These are phyloP conservation scores for Mesorhabditis spiculigera DNA, from an alignment of 2,888 invertebrate genomes.

Conservation along the genomic window DNA sequence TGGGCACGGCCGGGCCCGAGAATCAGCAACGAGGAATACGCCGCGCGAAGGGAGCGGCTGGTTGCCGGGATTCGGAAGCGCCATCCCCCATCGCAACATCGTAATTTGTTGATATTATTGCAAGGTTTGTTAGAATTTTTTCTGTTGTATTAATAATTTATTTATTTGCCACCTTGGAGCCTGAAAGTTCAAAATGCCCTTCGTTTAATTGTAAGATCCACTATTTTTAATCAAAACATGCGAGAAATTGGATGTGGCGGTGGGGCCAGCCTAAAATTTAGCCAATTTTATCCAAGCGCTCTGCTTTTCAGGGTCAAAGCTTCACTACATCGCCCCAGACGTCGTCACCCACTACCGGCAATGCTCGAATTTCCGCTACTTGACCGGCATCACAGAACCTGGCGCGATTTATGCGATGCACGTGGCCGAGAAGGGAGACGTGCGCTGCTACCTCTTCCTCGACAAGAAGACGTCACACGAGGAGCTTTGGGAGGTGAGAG, in stretches of 20 bases:
- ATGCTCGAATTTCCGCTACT: constrained; percentile 32
- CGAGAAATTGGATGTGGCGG: too few species aligned
- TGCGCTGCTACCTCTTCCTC: constrained; percentile 33
- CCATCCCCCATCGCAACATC: not conserved
- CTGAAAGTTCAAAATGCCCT: too few species aligned
- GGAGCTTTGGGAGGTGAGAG: constrained; percentile 43
- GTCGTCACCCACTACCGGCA: constrained; percentile 50
- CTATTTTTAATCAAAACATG: too few species aligned
- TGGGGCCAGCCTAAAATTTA: too few species aligned
- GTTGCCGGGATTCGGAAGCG: not conserved
- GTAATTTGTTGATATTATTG: not conserved
- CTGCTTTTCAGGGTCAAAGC: too few species aligned
- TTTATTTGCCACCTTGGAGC: too few species aligned
- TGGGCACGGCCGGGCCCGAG: constrained; percentile 14
- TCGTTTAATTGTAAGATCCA: too few species aligned
- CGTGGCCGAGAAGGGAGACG: constrained; percentile 6
- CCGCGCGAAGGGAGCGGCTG: constrained; percentile 18
- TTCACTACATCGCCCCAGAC: constrained; percentile 39
- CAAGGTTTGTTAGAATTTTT: too few species aligned
- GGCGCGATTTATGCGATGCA: constrained; percentile 36
- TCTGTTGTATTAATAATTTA: too few species aligned
- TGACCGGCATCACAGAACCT: constrained; percentile 37
- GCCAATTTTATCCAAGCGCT: too few species aligned
- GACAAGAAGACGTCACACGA: constrained; percentile 33
- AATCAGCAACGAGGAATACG: constrained; percentile 24